These are phyloP conservation scores for Solea senegalensis DNA, from an alignment of 2,113 vertebrate genomes.

Conservation along the genomic window DNA sequence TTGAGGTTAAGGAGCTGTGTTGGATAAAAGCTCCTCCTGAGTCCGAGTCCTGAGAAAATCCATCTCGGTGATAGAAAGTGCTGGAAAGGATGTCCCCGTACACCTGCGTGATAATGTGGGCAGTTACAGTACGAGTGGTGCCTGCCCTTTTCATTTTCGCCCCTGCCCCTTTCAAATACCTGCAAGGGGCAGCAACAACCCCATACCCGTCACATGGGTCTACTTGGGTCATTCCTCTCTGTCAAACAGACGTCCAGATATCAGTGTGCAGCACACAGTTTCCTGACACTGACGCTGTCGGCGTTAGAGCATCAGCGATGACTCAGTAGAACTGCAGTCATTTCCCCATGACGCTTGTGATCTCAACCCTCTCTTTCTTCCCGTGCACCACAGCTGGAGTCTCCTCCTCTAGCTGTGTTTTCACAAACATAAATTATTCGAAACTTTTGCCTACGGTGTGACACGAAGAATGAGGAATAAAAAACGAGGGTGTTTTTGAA, in stretches of 20 bases:
- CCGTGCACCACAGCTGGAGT: constrained; percentile 9
- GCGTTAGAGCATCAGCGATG: constrained; percentile 39
- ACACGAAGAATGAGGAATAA: constrained; percentile 35
- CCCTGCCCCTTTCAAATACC: too few relatives aligned
- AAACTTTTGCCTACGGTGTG: background rate
- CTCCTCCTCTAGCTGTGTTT: constrained; percentile 42
- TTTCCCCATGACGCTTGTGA: constrained; percentile 42
- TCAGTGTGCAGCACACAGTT: constrained; percentile 40
- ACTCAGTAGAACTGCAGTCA: constrained; percentile 45
- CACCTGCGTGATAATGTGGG: too few relatives aligned
- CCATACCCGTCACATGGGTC: too few relatives aligned
- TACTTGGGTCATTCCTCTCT: background rate
- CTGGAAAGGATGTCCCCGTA: too few relatives aligned
- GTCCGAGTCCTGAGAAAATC: too few relatives aligned
- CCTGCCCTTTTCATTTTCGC: too few relatives aligned
- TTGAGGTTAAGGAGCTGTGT: too few relatives aligned
- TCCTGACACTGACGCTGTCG: constrained; percentile 57
- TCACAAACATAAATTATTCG: constrained; percentile 46
- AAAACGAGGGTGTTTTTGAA: constrained; percentile 13
- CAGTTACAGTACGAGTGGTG: too few relatives aligned
- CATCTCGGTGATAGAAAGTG: too few relatives aligned
- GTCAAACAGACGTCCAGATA: constrained; percentile 7
- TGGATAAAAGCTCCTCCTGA: too few relatives aligned
- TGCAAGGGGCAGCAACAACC: too few relatives aligned
- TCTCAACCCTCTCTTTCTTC: constrained; percentile 11